Base-by-base conservation (phyloP, 2,113 vertebrate species). In the Sminthopsis crassicaudata region DNA sequence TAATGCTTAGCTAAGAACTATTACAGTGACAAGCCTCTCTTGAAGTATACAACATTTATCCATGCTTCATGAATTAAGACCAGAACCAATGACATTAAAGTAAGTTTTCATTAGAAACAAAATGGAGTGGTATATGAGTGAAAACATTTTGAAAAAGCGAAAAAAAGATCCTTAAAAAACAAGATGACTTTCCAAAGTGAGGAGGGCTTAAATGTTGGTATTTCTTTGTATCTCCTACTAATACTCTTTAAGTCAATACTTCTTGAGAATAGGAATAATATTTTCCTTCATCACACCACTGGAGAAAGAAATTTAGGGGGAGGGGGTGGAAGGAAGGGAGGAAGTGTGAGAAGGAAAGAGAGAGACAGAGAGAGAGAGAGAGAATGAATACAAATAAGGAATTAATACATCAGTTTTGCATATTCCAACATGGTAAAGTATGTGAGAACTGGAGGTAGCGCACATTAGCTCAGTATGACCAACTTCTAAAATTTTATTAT, bases 1-100 rank as follows among this genome's bases (percentile, higher is more conserved):
- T 97, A 91, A 92, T 96, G 97, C 46, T 50, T 94, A 90, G 93
- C 52, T 24, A 52, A 25, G 51, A 95, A 92, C n/a, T 91, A 93
- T 51, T 76, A 94, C 24, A 53, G n/a, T 94, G 9, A 25, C 19
- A 89, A 42, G 3, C 10, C 57, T 96, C 84, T 52, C 26, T 96
- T 90, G 27, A 2, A 50, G 9, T 91, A 84, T 23, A 30, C 0
- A 95, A 23, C 8, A 93, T 46, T 60, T 92, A 12, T 8, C 22
- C 89, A 27, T 94, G 91, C 93, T 30, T 93, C 60, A 84, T 76
- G 53, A 93, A 96, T 95, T 95, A 89, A 95, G 10, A 91, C 14
- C 26, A 91, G 10, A 4, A 51, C 8, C 22, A 50, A 14, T 96
- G 27, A 93, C 76, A 93, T 94, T 92, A 93, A 96, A 89, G 48